Percentiles rank a stretch among this genome's conserved stretches.
phyloP scores from a whole-genome alignment of 2,888 invertebrate species.

The Tortrix viridana region DNA sequence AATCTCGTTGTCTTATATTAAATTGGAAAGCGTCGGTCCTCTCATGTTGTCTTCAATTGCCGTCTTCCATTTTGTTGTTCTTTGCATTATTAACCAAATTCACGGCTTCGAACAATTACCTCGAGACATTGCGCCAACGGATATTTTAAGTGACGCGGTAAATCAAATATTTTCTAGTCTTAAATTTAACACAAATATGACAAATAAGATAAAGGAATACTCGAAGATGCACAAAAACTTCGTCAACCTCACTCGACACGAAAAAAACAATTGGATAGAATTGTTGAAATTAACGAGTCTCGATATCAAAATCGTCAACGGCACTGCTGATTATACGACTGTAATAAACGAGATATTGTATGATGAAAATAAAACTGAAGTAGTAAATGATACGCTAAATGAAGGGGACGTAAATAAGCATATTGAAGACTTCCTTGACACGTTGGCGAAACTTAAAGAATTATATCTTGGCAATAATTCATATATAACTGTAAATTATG shows the following conservation, averaged over 20 bases:
- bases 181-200: constrained; percentile 41
- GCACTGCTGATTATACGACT: constrained; percentile 49
- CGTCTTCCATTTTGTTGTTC: constrained; percentile 5
- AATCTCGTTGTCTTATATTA: background rate
- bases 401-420: constrained; percentile 23
- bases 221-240: constrained; percentile 59
- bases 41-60: constrained; percentile 17
- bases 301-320: constrained; percentile 49
- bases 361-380: constrained; percentile 48
- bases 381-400: constrained; percentile 19
- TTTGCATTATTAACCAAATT: constrained; percentile 1
- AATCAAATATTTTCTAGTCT: constrained; percentile 56
- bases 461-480: constrained; percentile 9
- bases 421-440: constrained; percentile 14
- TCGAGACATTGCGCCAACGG: background rate
- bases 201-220: constrained; percentile 46
- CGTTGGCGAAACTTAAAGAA: constrained; percentile 3
- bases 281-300: constrained; percentile 53
- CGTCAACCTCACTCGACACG: constrained; percentile 53
- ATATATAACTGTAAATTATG: constrained; percentile 45
- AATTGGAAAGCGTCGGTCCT: constrained; percentile 2
- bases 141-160: constrained; percentile 42
- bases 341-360: constrained; percentile 58
- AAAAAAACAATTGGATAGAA: constrained; percentile 54
- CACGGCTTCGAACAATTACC: background rate